Evolutionary conservation across 2,113 vertebrate genomes (phyloP).

Genomic region (Malaclemys terrapin): DNA sequence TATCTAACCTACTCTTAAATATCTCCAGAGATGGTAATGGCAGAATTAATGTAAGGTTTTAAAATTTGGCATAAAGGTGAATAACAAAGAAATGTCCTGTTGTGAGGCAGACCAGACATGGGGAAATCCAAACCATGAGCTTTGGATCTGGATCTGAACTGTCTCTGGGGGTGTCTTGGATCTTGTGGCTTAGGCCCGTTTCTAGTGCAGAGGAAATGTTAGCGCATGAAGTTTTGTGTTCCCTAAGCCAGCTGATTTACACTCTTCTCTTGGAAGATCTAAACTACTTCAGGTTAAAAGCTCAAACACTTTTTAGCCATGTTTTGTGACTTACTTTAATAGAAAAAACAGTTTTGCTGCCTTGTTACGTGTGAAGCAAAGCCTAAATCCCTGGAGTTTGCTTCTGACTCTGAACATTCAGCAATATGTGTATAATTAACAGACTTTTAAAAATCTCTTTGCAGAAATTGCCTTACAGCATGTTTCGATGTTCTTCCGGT

Average conservation of each 20-base stretch:
- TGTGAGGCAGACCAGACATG: background rate
- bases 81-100: background rate
- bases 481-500: constrained; percentile 99
- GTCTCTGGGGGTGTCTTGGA: background rate
- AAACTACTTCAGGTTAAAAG: constrained; percentile 24
- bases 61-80: background rate
- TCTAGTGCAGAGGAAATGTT: background rate
- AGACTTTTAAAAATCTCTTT: constrained; percentile 37
- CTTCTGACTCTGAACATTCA: constrained; percentile 1
- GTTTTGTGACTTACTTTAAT: constrained; percentile 38
- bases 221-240: background rate
- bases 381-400: constrained; percentile 21
- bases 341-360: constrained; percentile 24
- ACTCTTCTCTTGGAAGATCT: constrained; percentile 19
- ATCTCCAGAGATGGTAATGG: background rate
- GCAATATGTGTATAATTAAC: constrained; percentile 14
- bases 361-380: background rate
- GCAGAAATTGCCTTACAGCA: constrained; percentile 98
- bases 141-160: background rate
- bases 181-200: background rate
- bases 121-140: background rate
- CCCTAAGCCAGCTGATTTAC: background rate
- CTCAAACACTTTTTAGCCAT: background rate
- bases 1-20: too few species aligned
- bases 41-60: background rate